phyloP scores from a whole-genome alignment of 2,797 vertebrate species.

The Enteromius argenteus region DNA sequence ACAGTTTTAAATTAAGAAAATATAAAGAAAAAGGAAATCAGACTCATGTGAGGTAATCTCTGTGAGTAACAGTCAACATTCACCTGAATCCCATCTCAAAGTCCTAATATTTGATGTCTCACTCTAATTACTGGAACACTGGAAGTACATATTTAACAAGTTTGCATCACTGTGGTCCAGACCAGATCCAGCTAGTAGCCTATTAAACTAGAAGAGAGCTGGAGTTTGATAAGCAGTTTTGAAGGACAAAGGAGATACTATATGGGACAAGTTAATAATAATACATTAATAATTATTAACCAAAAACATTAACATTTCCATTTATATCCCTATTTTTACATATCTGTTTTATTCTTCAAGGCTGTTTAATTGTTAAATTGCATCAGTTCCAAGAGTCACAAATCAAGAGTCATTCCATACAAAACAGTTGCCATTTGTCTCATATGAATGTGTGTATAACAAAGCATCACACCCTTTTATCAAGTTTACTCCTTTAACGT shows the following conservation, averaged over 20 bases:
- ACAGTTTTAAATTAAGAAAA: not conserved
- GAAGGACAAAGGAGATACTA: not conserved
- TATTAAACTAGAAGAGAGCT: not conserved
- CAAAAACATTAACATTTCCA: no score
- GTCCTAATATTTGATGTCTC: not conserved
- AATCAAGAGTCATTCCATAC: not conserved
- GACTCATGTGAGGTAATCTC: not conserved
- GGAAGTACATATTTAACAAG: slow-evolving; percentile 1
- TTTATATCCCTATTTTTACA: not conserved
- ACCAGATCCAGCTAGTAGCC: not conserved
- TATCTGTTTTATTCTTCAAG: not conserved
- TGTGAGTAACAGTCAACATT: slow-evolving; percentile 1
- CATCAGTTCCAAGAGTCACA: not conserved
- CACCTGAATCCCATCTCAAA: not conserved
- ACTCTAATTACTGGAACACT: not conserved
- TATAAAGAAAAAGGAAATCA: not conserved
- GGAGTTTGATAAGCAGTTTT: not conserved
- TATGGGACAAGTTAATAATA: not conserved
- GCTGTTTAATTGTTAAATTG: not conserved
- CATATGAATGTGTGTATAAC: not conserved
- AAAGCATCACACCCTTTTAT: not conserved
- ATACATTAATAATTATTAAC: not conserved
- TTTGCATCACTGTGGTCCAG: not conserved
- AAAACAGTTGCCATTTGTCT: not conserved
- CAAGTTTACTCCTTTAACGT: not conserved